These are phyloP conservation scores for Craniophora ligustri DNA, from an alignment of 2,888 invertebrate genomes.

Conservation along the genomic window DNA sequence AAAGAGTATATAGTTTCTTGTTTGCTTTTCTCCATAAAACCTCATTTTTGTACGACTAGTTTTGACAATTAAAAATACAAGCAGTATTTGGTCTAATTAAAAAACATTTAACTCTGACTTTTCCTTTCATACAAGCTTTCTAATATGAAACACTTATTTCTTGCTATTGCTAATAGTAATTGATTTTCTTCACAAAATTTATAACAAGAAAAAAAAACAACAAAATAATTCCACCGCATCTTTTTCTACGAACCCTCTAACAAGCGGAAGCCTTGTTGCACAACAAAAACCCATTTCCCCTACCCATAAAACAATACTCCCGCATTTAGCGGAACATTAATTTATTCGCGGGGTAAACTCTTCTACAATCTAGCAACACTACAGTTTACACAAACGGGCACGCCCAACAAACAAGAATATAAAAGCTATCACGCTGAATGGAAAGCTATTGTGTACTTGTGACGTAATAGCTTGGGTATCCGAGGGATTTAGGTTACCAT, in stretches of 20 bases:
- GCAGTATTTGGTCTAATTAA: too few species aligned
- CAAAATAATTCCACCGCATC: not conserved
- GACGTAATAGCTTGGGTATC: constrained; percentile 51
- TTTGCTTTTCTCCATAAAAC: too few species aligned
- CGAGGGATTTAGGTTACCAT: constrained; percentile 52
- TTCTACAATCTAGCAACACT: constrained; percentile 49
- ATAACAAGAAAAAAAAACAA: not conserved
- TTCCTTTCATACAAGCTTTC: too few species aligned
- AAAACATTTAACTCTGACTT: too few species aligned
- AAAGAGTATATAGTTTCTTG: too few species aligned
- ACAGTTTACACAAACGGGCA: constrained; percentile 50
- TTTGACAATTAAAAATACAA: too few species aligned
- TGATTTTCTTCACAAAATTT: not conserved
- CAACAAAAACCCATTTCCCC: constrained; percentile 1
- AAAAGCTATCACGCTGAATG: constrained; percentile 56
- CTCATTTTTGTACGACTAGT: too few species aligned
- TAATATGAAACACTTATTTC: too few species aligned
- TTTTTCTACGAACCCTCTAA: not conserved
- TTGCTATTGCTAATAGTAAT: too few species aligned
- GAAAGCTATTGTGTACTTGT: constrained; percentile 49
- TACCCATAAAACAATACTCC: constrained; percentile 38
- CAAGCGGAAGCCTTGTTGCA: not conserved
- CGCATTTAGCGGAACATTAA: constrained; percentile 44
- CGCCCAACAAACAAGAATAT: constrained; percentile 54
- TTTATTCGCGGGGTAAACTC: constrained; percentile 46